Base-by-base conservation (phyloP, 1,140 invertebrate species). In the Drosophila mauritiana region DNA sequence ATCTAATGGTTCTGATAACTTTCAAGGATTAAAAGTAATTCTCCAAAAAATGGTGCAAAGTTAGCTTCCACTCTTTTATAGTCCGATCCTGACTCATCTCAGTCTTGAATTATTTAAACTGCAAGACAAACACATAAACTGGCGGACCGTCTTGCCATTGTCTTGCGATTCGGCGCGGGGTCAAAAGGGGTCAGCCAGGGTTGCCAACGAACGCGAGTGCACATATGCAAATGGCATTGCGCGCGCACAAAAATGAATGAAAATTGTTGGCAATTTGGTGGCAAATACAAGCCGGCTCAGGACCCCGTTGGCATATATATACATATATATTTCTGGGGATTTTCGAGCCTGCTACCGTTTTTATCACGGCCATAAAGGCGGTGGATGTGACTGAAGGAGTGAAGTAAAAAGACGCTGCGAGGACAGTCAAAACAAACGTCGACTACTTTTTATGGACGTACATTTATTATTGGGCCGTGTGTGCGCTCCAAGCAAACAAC, bases 241-340 rank as follows among this genome's bases (percentile, higher is more conserved):
- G 55, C 54, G 51, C 55, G 74, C 64, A 78, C 73, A 79, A 89
- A 88, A 83, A 88, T 88, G 85, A 90, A 88, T 88, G 84, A 88
- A 89, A 88, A 88, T 89, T 89, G 84, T 89, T 88, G 84, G 84
- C 84, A 89, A 88, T 88, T 88, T 88, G 84, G 84, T 88, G 84
- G 84, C 84, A 88, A 88, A 83, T 79, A 77, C 72, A 63, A 81
- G 51, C 27, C 22, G 31, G 15, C 46, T 51, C 49, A 52, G 20
- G 52, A 58, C 52, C 52, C 15, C 53, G 43, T 43, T 20, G 31
- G 31, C 31, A 31, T 13, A 40, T 13, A 40, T 36, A 15, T 40
- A 42, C 17, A 17, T 17, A 17, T 69, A 15, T 49, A 31, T 31
- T 36, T 36, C 42, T 20, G 54, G 37, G 55, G 40, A n/a, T 57